Base-by-base conservation (phyloP, 2,113 vertebrate species). In the Regulus satrapa region DNA sequence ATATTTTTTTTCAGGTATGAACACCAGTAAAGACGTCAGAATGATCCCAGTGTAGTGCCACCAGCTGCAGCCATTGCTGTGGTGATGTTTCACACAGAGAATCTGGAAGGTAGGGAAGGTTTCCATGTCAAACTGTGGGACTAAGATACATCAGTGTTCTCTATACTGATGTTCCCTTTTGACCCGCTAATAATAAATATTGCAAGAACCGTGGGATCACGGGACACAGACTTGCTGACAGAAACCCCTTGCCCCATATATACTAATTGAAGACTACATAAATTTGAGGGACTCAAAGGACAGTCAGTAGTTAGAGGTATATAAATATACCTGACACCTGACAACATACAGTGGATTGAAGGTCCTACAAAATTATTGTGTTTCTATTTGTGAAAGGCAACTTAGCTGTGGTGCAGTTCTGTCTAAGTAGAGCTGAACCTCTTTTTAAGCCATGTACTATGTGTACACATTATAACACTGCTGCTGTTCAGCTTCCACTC, bases 31-130 rank as follows among this genome's bases (percentile, higher is more conserved):
- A 67, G 61, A 51, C 4, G 12, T 26, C 25, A 32, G n/a, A 31
- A 52, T 12, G 5, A 38, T 23, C 9, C 6, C 36, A 21, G 16
- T 36, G 58, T n/a, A n/a, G n/a, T n/a, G 51, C 45, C 38, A 20
- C 19, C 61, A 69, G 13, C 43, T 56, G 1, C 0, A 3, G 24
- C 18, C 4, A 0, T 24, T 45, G 17, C 41, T 69, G 28, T 7
- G 17, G 21, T 40, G 55, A 3, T 73, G 19, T 38, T 61, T 45
- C 48, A 45, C 25, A 25, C 26, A 24, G 43, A 64, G 55, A 54
- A 26, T 4, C 19, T 45, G 36, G 26, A 86, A 66, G 18, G 14
- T 0, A 0, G 6, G 16, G 28, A 16, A 48, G 24, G 48, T 61
- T 73, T 62, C 26, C 16, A 43, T 40, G 26, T 59, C n/a, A 19